phyloP scores from a whole-genome alignment of 2,797 vertebrate species.

The Bradypodion ventrale region DNA sequence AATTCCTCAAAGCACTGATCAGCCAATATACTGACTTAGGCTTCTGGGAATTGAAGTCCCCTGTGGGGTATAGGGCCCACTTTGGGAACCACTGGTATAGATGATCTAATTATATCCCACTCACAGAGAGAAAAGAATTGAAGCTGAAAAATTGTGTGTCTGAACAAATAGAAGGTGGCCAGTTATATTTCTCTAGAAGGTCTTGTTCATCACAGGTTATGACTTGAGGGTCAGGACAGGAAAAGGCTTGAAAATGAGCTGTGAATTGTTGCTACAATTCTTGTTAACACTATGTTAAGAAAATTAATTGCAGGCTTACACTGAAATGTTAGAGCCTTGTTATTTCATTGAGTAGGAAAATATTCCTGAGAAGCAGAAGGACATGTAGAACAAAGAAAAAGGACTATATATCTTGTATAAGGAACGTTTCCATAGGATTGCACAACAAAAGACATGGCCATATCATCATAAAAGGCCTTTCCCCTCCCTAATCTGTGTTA shows the following conservation, averaged over 20 bases:
- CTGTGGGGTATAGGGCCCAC: no score
- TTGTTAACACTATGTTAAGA: conserved; percentile 10
- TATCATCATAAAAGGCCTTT: neutral
- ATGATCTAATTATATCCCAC: neutral
- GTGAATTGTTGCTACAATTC: neutral
- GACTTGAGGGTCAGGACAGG: neutral
- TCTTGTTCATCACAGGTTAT: neutral
- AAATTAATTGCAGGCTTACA: conserved; percentile 7
- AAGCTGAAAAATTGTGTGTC: neutral
- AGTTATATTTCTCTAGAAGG: neutral
- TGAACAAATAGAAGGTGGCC: neutral
- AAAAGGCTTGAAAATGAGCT: conserved; percentile 7
- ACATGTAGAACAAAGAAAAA: neutral
- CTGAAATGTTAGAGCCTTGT: neutral
- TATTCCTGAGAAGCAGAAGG: conserved; percentile 5
- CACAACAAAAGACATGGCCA: neutral
- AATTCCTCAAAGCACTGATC: no score
- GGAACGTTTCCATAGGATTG: neutral
- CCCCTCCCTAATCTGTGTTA: neutral
- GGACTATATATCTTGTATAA: neutral
- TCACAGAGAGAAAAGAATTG: neutral
- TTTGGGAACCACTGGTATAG: no score
- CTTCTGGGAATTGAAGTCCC: no score
- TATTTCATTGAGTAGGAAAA: neutral
- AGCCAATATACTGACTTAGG: no score